Evolutionary conservation across 2,888 invertebrate genomes (phyloP), one percentile per base, ranked within the genome.

Genomic region (Pyrgus malvae): DNA sequence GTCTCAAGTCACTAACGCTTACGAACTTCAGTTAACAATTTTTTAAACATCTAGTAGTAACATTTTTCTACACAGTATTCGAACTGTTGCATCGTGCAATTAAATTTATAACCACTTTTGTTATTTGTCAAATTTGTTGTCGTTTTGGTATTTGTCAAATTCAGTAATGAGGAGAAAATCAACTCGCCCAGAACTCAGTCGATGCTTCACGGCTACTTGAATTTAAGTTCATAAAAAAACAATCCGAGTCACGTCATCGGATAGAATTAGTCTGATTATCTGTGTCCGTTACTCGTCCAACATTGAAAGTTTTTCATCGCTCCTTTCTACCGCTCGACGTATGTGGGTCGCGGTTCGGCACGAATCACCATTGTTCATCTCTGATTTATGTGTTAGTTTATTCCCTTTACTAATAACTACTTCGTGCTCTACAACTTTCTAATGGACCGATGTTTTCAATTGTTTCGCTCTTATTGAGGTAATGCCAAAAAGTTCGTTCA

Each of bases 291-390:
- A 78, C 68, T 73, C 71, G 70, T 67, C 68, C 71, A 73, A 74
- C 70, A 69, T 65, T 68, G 65, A 69, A 70, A 74, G 67, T 75
- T 78, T 76, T 78, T 76, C 72, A 70, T 72, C 66, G 65, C 72
- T 77, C 71, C 68, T 75, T 74, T 73, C 74, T 74, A 72, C 72
- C 64, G 57, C 56, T 57, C 37, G 62, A 63, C 67, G 75, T 75
- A 80, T 80, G 79, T 82, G 72, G 82, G 82, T 81, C 83, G 69
- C 77, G 70, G 82, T 81, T 81, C 83, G 74, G 70, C 77, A 74
- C 76, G 75, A 78, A 73, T 77, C 62, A 45, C 53, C 76, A 78
- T 83, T 82, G 79, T 80, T 74, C 72, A 65, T 73, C 69, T 69
- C 68, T 70, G 69, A 74, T 78, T 75, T 78, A 68, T 65, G 64